Evolutionary conservation across 1,140 invertebrate species (phyloP).

Genomic region (Subanguina moxae): DNA sequence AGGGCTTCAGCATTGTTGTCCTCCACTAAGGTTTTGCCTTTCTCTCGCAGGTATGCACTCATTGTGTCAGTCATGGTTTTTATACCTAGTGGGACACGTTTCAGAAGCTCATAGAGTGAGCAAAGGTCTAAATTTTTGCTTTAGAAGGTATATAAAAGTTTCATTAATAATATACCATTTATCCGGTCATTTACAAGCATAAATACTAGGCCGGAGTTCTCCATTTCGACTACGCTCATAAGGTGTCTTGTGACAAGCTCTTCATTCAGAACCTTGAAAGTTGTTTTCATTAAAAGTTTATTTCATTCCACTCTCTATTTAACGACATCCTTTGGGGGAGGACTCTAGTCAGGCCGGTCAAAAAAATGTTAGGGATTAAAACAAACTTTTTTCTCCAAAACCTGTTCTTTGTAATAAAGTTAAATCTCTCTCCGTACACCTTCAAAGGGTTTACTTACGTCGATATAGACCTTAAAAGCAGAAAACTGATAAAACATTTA

Average conservation of each 20-base stretch:
- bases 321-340: too few relatives aligned
- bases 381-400: too few relatives aligned
- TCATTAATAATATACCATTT: constrained; percentile 13
- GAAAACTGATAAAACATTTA: too few relatives aligned
- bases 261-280: constrained; percentile 77
- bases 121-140: constrained; percentile 70
- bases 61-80: constrained; percentile 61
- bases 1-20: constrained; percentile 69
- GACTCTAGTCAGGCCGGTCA: too few relatives aligned
- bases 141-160: background rate
- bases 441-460: too few relatives aligned
- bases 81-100: constrained; percentile 80
- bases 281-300: constrained; percentile 58
- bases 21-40: constrained; percentile 71
- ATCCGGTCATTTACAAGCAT: constrained; percentile 79
- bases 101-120: constrained; percentile 95
- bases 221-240: constrained; percentile 99
- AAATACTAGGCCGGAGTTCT: constrained; percentile 95
- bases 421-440: too few relatives aligned
- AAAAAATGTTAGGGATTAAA: too few relatives aligned
- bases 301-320: background rate
- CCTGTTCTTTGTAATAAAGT: too few relatives aligned
- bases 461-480: too few relatives aligned
- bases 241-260: constrained; percentile 81
- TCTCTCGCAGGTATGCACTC: constrained; percentile 45